Conservation (phyloP, 2,888 invertebrate genomes). For the Ceramica pisi region DNA sequence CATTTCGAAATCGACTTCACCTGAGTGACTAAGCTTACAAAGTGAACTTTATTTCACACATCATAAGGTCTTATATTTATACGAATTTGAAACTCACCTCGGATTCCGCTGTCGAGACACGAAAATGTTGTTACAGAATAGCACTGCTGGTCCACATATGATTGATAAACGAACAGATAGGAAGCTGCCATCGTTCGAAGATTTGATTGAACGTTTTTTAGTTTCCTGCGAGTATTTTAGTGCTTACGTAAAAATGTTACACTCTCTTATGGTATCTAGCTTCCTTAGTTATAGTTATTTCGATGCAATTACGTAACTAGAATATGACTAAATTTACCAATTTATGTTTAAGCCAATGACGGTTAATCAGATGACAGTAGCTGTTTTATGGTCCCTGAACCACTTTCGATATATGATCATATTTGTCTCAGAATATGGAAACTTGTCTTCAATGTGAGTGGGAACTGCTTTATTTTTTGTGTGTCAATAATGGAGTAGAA, state of each 20-base stretch:
- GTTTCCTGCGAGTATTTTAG: not conserved
- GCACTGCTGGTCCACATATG: too few species aligned
- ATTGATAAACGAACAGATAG: not conserved
- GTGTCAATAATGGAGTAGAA: slow-evolving; percentile 61
- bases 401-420: slow-evolving; percentile 58
- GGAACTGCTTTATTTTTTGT: slow-evolving; percentile 63
- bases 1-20: too few species aligned
- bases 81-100: too few species aligned
- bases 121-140: too few species aligned
- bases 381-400: slow-evolving; percentile 52
- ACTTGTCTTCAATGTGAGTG: slow-evolving; percentile 61
- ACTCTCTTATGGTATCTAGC: not conserved
- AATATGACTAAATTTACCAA: slow-evolving; percentile 17
- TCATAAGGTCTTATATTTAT: too few species aligned
- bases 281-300: not conserved
- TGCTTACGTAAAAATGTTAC: too few species aligned
- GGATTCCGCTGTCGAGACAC: too few species aligned
- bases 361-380: slow-evolving; percentile 42
- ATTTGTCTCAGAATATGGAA: slow-evolving; percentile 62
- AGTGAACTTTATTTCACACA: too few species aligned
- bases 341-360: slow-evolving; percentile 28
- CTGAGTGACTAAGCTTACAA: too few species aligned
- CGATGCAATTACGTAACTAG: slow-evolving; percentile 6
- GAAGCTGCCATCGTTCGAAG: not conserved
- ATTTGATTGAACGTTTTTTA: not conserved